Base-by-base conservation (phyloP, 2,888 invertebrate species). In the Gryllus longicercus region DNA sequence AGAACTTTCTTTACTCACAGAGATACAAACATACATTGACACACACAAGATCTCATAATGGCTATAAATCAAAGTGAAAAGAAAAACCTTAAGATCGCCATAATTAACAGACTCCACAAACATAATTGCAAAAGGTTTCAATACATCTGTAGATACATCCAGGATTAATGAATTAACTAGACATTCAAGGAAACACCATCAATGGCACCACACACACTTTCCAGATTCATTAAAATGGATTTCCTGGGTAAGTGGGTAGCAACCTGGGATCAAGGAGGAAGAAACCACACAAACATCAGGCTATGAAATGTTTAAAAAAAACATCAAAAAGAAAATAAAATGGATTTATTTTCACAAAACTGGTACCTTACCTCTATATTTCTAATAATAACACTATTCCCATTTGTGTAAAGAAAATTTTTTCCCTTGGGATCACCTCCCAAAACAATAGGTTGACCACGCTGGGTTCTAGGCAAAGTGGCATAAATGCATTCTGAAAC, bases 341-440 rank as follows among this genome's bases (percentile, higher is more conserved):
- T 4, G 75, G 8, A n/a, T 74, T 49, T 63, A 50, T 50, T 50
- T 77, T 25, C 50, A 79, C 18, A 76, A 74, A 74, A n/a, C 11
- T 25, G 16, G 10, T 78, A 25, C 87, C 89, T 89, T 87, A 95
- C 95, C 85, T 96, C 95, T 85, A 99, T 96, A 88, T 98, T 95
- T 84, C 99, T 91, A 86, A 99, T 99, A 86, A 98, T 96, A 83
- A 99, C 98, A 84, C 96, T 98, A 87, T 98, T 97, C 83, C 98
- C 98, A 90, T 98, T 98, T 82, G 97, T 94, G 87, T 99, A 99
- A 79, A 99, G 91, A 88, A 99, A 96, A 86, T 95, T 98, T 86
- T 96, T 96, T 79, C 98, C 98, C 88, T 98, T 98, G 4, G 99
- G 98, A 89, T 98, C 98, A 75, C 95, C 94, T 81, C 97, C 97